A percentile compares a stretch with the other conserved stretches of the same genome.
These are phyloP conservation scores for Phragmatobia fuliginosa DNA, from an alignment of 2,888 invertebrate species.

Conservation along the genomic window DNA sequence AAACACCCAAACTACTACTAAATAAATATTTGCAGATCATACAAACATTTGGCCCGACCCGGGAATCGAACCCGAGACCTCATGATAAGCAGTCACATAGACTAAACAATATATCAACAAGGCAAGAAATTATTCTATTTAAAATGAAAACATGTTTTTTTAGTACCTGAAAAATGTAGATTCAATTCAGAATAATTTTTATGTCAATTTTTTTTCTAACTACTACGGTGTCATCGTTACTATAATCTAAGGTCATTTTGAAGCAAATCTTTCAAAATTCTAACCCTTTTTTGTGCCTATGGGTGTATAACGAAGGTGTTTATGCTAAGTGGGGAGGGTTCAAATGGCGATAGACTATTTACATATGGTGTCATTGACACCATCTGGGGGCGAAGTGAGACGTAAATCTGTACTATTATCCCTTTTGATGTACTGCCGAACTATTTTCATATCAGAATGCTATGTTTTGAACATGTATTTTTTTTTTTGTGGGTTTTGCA, in stretches of 20 bases:
- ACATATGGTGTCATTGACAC: slow-evolving; percentile 51
- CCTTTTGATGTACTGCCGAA: slow-evolving; percentile 50
- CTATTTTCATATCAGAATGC: slow-evolving; percentile 33
- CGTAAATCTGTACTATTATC: slow-evolving; percentile 44
- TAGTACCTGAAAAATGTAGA: too few species aligned
- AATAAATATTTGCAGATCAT: too few species aligned
- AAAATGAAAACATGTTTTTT: too few species aligned
- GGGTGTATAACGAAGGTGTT: slow-evolving; percentile 35
- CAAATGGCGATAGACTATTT: slow-evolving; percentile 35
- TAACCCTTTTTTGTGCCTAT: slow-evolving; percentile 16
- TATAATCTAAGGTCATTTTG: neutral
- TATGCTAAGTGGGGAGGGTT: slow-evolving; percentile 40
- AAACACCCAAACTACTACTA: too few species aligned
- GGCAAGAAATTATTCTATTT: too few species aligned
- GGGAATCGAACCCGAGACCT: too few species aligned
- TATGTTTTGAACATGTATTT: neutral
- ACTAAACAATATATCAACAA: too few species aligned
- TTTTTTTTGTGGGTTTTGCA: too few species aligned
- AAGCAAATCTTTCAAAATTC: neutral
- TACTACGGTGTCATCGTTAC: neutral
- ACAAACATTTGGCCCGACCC: too few species aligned
- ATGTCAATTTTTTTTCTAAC: neutral
- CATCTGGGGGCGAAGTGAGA: slow-evolving; percentile 21
- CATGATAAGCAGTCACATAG: too few species aligned
- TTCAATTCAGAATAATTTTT: too few species aligned